A percentile compares a stretch with the other conserved stretches of the same genome.
Evolutionary conservation across 1,140 invertebrate genomes (phyloP).

Genomic region (Adelges cooleyi): DNA sequence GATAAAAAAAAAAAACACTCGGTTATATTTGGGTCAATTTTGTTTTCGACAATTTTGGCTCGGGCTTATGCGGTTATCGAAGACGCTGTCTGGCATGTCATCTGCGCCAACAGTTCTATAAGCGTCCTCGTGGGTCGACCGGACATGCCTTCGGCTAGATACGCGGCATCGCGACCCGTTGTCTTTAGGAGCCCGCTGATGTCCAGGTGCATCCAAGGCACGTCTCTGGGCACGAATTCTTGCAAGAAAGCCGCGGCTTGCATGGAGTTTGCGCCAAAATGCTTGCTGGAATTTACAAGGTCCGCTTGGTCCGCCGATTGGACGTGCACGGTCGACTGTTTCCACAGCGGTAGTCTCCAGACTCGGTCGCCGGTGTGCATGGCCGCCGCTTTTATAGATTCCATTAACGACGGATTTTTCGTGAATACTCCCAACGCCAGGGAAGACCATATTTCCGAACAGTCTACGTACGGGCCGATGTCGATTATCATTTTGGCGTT

Average conservation of each 20-base stretch:
- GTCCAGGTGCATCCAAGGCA: constrained; percentile 47
- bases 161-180: constrained; percentile 45
- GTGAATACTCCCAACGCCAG: constrained; percentile 46
- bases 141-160: constrained; percentile 59
- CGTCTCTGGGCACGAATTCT: constrained; percentile 43
- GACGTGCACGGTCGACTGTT: constrained; percentile 40
- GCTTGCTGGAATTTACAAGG: constrained; percentile 16
- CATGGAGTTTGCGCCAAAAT: constrained; percentile 40
- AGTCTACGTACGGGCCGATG: constrained; percentile 49
- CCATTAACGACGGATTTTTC: constrained; percentile 44
- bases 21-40: too few relatives aligned
- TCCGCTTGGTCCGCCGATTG: constrained; percentile 37
- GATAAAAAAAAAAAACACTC: too few relatives aligned
- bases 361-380: constrained; percentile 50
- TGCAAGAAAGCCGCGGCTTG: constrained; percentile 47
- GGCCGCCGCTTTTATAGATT: constrained; percentile 42
- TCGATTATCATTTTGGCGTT: constrained; percentile 49
- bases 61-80: too few relatives aligned
- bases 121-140: constrained; percentile 70
- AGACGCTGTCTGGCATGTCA: too few relatives aligned
- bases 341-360: constrained; percentile 53
- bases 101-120: constrained; percentile 53
- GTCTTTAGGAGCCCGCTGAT: constrained; percentile 45
- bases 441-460: constrained; percentile 30
- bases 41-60: too few relatives aligned